Evolutionary conservation across 1,140 invertebrate species (phyloP), one percentile per base, ranked within the genome.

Genomic region (Bombus confusus): DNA sequence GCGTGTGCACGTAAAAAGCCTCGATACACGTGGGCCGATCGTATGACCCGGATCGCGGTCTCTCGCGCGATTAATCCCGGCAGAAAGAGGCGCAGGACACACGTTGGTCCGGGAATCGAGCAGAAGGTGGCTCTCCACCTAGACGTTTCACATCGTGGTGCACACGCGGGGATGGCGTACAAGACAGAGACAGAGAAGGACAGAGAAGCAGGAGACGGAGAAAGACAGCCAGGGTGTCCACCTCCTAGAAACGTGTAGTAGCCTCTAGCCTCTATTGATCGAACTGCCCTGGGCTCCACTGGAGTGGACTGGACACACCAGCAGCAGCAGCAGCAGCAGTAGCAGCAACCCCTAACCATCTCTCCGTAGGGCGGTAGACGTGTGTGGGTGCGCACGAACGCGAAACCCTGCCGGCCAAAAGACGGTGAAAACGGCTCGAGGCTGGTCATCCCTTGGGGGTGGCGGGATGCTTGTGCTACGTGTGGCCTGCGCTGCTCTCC

Each of bases 251-350:
- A 88, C 91, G 88, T 85, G 85, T 88, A 80, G 91, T 88, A 90
- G 92, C 90, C 86, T 91, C 90, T 93, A 93, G 92, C 92, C 92
- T 93, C 92, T 93, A 93, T 93, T 91, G 92, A 93, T 93, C 92
- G 91, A 92, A 92, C 92, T 91, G 90, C 91, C 91, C 92, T 93
- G 92, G 92, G 92, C 92, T 93, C 86, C 92, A 92, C 86, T 92
- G 83, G 88, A 93, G 92, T 93, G 91, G 90, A 93, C 92, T 93
- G 92, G 92, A 93, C 92, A 93, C 91, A 91, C 87, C 89, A 92
- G 88, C 91, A 41, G 34, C 47, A 76, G 47, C 72, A 74, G 71
- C 41, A 72, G 69, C 89, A 92, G 90, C 90, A 52, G 74, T 5
- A 76, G 52, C 74, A 69, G 88, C 89, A 90, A 90, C 87, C 86